Percentiles rank a stretch among this genome's conserved stretches.
phyloP scores from a whole-genome alignment of 2,113 vertebrate species.

The Poecile atricapillus region DNA sequence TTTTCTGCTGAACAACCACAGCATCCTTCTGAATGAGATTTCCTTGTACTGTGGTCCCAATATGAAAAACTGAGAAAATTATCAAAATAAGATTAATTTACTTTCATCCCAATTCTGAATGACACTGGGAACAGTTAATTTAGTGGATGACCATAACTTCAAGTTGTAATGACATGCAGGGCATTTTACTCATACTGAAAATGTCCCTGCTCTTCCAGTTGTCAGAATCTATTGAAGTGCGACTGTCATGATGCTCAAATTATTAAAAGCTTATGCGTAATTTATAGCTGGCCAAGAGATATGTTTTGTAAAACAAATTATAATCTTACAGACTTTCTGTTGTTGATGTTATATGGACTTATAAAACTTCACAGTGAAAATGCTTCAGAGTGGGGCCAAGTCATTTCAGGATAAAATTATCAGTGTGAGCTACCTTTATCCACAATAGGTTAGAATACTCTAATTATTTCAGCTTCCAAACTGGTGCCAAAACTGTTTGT shows the following conservation, averaged over 20 bases:
- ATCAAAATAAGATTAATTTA: neutral
- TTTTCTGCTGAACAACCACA: slow-evolving; percentile 6
- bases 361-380: neutral
- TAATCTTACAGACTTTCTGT: neutral
- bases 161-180: neutral
- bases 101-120: neutral
- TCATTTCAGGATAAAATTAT: neutral
- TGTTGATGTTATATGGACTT: neutral
- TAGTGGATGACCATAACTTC: neutral
- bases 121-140: neutral
- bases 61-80: neutral
- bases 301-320: neutral
- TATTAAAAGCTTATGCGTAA: neutral
- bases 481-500: neutral
- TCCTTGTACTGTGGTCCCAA: neutral
- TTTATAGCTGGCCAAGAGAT: neutral
- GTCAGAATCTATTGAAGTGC: neutral
- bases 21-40: neutral
- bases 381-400: neutral
- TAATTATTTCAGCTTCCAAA: neutral
- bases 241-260: neutral
- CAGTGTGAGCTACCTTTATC: neutral
- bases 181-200: neutral
- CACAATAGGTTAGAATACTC: neutral
- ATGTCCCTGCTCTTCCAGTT: neutral